Base-by-base conservation (phyloP, 2,113 vertebrate genomes). In the Daubentonia madagascariensis region DNA sequence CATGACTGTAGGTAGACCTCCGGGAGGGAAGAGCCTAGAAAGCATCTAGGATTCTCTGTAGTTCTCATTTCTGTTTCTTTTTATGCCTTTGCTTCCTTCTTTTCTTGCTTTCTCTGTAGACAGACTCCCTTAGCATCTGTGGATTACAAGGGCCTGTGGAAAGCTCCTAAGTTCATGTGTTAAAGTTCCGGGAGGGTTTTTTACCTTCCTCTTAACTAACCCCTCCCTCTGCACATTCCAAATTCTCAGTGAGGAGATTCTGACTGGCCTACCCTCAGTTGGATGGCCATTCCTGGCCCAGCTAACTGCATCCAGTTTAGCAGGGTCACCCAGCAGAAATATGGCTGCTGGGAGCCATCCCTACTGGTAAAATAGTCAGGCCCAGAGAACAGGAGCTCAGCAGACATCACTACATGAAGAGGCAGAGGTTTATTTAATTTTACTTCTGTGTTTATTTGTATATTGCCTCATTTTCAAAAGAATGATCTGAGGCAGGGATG, bases 391-490 rank as follows among this genome's bases (percentile, higher is more conserved):
- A 14, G 2, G 37, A 79, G 4, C 45, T 45, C 17, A n/a, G 54
- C 13, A 76, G 40, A 80, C 30, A 72, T n/a, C 30, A 61, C 83
- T 35, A 37, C 18, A 5, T 30, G 45, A 81, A n/a, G 9, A n/a
- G 73, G 13, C 63, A 16, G 40, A 81, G 35, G 3, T 16, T 86
- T 35, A 59, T 80, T 94, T 73, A 5, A 30, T 59, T 76, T 70
- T 14, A 63, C 91, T 89, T 89, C 72, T 92, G 22, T 75, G 20
- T n/a, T 86, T 70, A 59, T 61, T 92, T 75, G 17, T 65, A 25
- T 72, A 37, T 84, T 54, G 79, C 35, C 63, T 88, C 35, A 75
- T 94, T 95, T 94, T 87, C 50, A 68, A 81, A 96, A 90, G 70
- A 78, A 35, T 28, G 6, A 35, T 40, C 43, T 28, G 67, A 86